phyloP scores from a whole-genome alignment of 1,140 invertebrate genomes.

The Papilio polytes region DNA sequence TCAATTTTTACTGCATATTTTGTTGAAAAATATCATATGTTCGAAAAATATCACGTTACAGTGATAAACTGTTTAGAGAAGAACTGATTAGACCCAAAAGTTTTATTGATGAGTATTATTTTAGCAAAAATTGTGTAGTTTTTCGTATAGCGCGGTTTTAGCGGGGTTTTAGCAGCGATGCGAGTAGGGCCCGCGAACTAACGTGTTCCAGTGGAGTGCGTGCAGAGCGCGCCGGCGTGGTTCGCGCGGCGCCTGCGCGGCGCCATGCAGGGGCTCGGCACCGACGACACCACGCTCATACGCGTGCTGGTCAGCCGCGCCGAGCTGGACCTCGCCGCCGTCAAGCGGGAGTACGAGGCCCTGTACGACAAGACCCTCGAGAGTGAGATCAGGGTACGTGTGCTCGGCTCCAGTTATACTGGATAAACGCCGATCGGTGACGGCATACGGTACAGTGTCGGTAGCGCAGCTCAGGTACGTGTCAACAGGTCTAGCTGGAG shows the following conservation, averaged over 20 bases:
- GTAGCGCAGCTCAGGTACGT: background rate
- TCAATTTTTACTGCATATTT: no score
- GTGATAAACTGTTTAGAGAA: no score
- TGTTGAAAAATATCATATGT: no score
- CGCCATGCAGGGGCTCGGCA: slow-evolving; percentile 89
- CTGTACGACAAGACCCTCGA: slow-evolving; percentile 89
- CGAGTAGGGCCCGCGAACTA: slow-evolving; percentile 19
- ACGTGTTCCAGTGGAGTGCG: slow-evolving; percentile 86
- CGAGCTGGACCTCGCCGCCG: slow-evolving; percentile 89
- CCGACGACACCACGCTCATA: slow-evolving; percentile 89
- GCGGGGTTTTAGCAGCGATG: background rate
- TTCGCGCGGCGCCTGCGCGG: slow-evolving; percentile 90
- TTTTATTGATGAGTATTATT: background rate
- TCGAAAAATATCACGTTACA: no score
- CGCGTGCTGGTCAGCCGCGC: slow-evolving; percentile 89
- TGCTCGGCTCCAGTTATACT: slow-evolving; percentile 43
- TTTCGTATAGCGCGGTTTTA: background rate
- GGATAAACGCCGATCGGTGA: background rate
- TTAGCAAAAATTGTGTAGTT: background rate
- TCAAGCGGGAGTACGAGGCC: slow-evolving; percentile 88
- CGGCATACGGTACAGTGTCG: background rate
- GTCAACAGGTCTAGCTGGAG: background rate
- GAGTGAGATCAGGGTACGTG: slow-evolving; percentile 86
- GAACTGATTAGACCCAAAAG: no score
- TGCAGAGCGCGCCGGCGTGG: slow-evolving; percentile 87